These are phyloP conservation scores for Lota lota DNA, from an alignment of 2,113 vertebrate species.

Conservation along the genomic window DNA sequence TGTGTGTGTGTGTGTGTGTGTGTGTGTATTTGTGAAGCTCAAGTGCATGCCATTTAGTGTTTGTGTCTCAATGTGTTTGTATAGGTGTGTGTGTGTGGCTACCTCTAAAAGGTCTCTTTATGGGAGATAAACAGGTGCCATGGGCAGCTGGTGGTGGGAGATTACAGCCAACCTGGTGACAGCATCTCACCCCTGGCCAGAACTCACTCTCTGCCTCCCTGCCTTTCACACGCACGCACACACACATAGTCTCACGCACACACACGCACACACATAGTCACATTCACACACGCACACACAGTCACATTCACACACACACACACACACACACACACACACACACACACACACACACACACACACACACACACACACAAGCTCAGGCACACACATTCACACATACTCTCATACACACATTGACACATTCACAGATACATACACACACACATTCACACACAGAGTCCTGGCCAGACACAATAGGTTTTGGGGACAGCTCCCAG, in stretches of 20 bases:
- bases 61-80: slow-evolving; percentile 10
- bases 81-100: slow-evolving; percentile 9
- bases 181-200: slow-evolving; percentile 34
- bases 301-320: too few species aligned
- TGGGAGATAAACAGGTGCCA: slow-evolving; percentile 48
- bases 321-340: too few species aligned
- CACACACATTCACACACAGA: too few species aligned
- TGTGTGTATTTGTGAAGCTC: not conserved
- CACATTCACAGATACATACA: too few species aligned
- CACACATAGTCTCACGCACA: too few species aligned
- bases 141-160: slow-evolving; percentile 59
- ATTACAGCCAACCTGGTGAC: slow-evolving; percentile 53
- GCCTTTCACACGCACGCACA: slow-evolving; percentile 12
- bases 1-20: slow-evolving; percentile 8
- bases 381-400: too few species aligned
- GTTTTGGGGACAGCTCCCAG: slow-evolving; percentile 14
- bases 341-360: slow-evolving; percentile 1
- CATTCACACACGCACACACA: too few species aligned
- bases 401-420: too few species aligned
- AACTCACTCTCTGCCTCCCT: slow-evolving; percentile 18
- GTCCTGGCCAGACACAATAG: not conserved
- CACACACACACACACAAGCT: too few species aligned
- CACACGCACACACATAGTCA: too few species aligned
- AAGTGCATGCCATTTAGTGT: not conserved
- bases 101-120: slow-evolving; percentile 33